Evolutionary conservation across 2,888 invertebrate species (phyloP).

Genomic region (Hypolimnas misippus): DNA sequence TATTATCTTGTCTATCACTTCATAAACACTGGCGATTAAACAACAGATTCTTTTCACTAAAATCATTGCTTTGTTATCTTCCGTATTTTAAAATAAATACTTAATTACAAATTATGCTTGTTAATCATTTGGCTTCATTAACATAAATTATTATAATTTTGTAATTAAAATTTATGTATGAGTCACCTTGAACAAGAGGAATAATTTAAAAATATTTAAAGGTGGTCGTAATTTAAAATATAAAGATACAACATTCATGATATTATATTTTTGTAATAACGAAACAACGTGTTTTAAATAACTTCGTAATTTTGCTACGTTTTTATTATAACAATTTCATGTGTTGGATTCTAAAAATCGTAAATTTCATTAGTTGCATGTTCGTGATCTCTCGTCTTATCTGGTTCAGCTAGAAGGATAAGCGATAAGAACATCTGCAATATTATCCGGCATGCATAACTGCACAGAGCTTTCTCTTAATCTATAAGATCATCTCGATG

Average conservation of each 20-base stretch:
- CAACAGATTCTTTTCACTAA: not conserved
- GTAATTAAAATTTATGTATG: not conserved
- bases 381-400: conserved; percentile 6
- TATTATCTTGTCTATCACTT: not conserved
- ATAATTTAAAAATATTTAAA: not conserved
- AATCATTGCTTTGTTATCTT: not conserved
- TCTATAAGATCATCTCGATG: conserved; percentile 37
- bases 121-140: not conserved
- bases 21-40: no score
- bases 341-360: no score
- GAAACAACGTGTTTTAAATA: no score
- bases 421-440: conserved; percentile 35
- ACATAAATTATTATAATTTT: no score
- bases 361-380: not conserved
- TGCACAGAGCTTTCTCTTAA: conserved; percentile 54
- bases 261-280: no score
- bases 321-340: no score
- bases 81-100: not conserved
- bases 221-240: no score
- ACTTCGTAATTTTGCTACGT: no score
- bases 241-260: no score
- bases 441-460: conserved; percentile 46
- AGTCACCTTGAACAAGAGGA: not conserved
- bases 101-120: not conserved
- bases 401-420: conserved; percentile 14